Evolutionary conservation across 1,140 invertebrate genomes (phyloP).

Genomic region (Lucilia cuprina): DNA sequence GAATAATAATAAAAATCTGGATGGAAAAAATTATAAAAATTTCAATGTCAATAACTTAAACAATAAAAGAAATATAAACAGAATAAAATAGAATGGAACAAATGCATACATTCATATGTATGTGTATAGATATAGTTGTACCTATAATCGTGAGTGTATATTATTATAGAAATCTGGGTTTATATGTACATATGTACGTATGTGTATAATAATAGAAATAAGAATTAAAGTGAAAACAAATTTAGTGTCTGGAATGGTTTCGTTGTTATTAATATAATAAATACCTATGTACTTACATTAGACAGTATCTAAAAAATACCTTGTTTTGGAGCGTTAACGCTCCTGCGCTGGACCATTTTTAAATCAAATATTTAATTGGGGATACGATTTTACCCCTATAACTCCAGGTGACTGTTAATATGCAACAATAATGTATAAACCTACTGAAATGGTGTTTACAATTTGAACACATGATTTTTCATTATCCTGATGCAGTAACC

Average conservation of each 20-base stretch:
- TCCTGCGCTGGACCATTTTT: too few species aligned
- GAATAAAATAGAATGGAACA: constrained; percentile 18
- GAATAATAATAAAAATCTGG: constrained; percentile 11
- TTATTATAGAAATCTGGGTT: neutral
- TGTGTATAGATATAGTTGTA: neutral
- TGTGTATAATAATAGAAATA: neutral
- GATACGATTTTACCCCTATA: too few species aligned
- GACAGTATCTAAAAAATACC: too few species aligned
- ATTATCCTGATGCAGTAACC: too few species aligned
- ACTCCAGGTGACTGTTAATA: too few species aligned
- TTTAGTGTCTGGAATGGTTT: neutral
- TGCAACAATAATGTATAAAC: too few species aligned
- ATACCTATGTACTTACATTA: too few species aligned
- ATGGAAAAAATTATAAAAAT: constrained; percentile 30
- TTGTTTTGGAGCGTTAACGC: too few species aligned
- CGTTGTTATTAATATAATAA: too few species aligned
- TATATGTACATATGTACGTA: neutral
- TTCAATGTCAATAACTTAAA: constrained; percentile 36
- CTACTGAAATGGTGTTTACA: too few species aligned
- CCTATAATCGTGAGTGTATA: neutral
- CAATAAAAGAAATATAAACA: constrained; percentile 37
- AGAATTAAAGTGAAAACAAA: neutral
- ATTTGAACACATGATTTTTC: too few species aligned
- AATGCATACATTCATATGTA: neutral
- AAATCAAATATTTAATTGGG: too few species aligned